Evolutionary conservation across 2,888 invertebrate genomes (phyloP), one percentile per base, ranked within the genome.

Genomic region (Coronaproctus castanopsis): DNA sequence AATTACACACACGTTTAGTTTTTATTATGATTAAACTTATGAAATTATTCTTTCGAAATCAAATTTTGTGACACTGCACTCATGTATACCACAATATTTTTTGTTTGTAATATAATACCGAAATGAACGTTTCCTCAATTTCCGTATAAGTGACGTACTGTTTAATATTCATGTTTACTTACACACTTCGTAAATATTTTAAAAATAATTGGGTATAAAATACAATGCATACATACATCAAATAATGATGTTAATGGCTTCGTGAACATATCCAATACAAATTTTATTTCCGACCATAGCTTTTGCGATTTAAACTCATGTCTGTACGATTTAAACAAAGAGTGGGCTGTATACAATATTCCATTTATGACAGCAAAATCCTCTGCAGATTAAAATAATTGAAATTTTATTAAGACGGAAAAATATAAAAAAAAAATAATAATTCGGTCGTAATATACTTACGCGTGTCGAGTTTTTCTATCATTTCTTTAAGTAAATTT

Each of bases 241-340:
- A 95, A 85, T 2, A 98, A 76, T 71, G 92, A 87, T 0, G 97
- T 97, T 50, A 98, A 77, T 0, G 96, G 92, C 67, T 87, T 82
- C 0, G 97, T 93, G 74, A 98, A 87, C 67, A 85, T 85, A 62
- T 92, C 90, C 65, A 98, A 73, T 1, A 98, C 97, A 74, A 88
- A 86, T 71, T 95, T 95, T 63, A 99, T 97, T 75, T 99, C 98
- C 57, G 81, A 81, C 96, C 97, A 98, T 2, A 99, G 76, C 62
- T 80, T 79, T 70, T 97, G 86, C 0, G 95, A 93, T 71, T 95
- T 93, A 71, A 93, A 92, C 73, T 97, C 96, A 69, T 84, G 89
- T 56, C 97, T 80, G 73, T 98, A 97, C 65, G 90, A 80, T 71
- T 93, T 92, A 75, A 98, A 97, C 1, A 99, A 76, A 0, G 97